Evolutionary conservation across 2,888 invertebrate species (phyloP).

Genomic region (Acronicta alni): DNA sequence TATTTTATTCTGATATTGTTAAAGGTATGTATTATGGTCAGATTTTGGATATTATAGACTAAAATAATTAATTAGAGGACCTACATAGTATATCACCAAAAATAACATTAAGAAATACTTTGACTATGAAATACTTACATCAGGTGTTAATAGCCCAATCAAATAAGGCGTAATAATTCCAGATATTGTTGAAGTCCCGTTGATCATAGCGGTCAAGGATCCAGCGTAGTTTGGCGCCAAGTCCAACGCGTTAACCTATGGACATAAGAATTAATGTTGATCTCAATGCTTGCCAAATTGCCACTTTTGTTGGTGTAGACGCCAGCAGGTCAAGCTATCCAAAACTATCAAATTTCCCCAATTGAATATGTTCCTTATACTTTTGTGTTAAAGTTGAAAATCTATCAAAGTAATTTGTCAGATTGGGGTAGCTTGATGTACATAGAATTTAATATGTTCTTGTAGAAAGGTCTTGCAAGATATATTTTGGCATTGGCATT

Average conservation of each 20-base stretch:
- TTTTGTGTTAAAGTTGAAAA: too few species aligned
- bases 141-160: conserved; percentile 90
- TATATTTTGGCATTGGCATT: too few species aligned
- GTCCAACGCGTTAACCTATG: conserved; percentile 90
- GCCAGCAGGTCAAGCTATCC: too few species aligned
- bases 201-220: conserved; percentile 91
- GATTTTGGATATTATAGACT: too few species aligned
- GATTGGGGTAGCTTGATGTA: too few species aligned
- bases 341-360: too few species aligned
- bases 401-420: too few species aligned
- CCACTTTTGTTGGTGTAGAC: conserved; percentile 1
- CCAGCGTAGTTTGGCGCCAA: conserved; percentile 91
- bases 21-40: too few species aligned
- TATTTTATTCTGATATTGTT: too few species aligned
- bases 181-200: conserved; percentile 90
- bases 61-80: too few species aligned
- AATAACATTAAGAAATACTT: neutral
- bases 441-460: conserved; percentile 24
- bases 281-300: conserved; percentile 24
- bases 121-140: conserved; percentile 86
- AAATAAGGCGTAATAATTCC: conserved; percentile 91
- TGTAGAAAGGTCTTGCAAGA: conserved; percentile 11
- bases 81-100: too few species aligned
- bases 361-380: too few species aligned
- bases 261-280: conserved; percentile 36